phyloP scores from a whole-genome alignment of 1,140 invertebrate genomes.

The Philotrypesis tridentata region DNA sequence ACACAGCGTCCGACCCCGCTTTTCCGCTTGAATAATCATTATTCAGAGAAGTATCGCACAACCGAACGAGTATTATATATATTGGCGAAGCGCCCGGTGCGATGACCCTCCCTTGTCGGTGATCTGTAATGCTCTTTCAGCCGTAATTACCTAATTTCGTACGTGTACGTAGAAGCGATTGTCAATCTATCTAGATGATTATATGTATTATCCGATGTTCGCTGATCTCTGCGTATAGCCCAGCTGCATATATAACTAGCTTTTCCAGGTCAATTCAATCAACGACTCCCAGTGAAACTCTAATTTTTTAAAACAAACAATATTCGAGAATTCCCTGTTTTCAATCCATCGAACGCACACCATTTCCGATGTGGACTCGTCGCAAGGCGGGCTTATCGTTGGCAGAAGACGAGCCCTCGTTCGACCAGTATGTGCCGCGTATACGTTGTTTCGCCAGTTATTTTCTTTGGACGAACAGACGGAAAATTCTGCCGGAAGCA shows the following conservation, averaged over 20 bases:
- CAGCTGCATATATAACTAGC: too few relatives aligned
- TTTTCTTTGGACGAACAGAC: background rate
- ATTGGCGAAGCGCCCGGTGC: background rate
- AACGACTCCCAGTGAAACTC: too few relatives aligned
- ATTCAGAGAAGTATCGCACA: slow-evolving; percentile 58
- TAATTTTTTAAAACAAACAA: too few relatives aligned
- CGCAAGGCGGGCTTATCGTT: too few relatives aligned
- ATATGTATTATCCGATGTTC: too few relatives aligned
- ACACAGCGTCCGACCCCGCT: slow-evolving; percentile 25
- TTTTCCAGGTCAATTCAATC: too few relatives aligned
- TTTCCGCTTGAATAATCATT: slow-evolving; percentile 59
- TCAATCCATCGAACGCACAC: too few relatives aligned
- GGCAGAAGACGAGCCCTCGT: too few relatives aligned
- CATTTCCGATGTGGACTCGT: too few relatives aligned
- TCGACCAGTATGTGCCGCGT: background rate
- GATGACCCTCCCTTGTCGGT: background rate
- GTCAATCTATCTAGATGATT: slow-evolving; percentile 18
- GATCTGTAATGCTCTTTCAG: background rate
- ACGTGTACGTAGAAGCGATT: background rate
- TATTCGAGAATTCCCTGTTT: too few relatives aligned
- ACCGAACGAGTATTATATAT: slow-evolving; percentile 47
- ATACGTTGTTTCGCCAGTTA: slow-evolving; percentile 1
- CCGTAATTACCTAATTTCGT: background rate
- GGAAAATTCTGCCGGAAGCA: slow-evolving; percentile 5
- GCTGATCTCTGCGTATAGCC: too few relatives aligned